Percentiles rank a stretch among this genome's conserved stretches.
phyloP scores from a whole-genome alignment of 64 coral and sea anemone genomes.

The Porites lutea region DNA sequence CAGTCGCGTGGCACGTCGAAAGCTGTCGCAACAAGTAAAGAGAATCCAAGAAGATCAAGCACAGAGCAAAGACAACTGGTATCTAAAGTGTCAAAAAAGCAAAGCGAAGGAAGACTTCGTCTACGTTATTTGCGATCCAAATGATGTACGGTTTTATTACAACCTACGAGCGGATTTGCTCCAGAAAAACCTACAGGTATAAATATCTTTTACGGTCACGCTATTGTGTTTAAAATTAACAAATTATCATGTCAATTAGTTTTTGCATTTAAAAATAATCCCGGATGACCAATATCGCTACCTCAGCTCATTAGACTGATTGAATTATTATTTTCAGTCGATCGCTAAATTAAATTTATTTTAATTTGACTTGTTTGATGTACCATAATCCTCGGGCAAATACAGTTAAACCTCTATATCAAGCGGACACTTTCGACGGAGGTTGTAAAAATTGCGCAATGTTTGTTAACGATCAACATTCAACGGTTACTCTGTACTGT shows the following conservation, averaged over 20 bases:
- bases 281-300: neutral
- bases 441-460: too few species aligned
- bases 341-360: neutral
- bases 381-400: neutral
- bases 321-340: neutral
- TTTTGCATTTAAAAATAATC: neutral
- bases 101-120: slow-evolving; percentile 82
- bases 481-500: too few species aligned
- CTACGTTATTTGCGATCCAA: slow-evolving; percentile 90
- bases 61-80: slow-evolving; percentile 68
- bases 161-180: slow-evolving; percentile 66
- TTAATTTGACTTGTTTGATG: neutral
- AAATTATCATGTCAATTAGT: slow-evolving; percentile 9
- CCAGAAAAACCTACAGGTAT: slow-evolving; percentile 82
- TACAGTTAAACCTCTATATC: neutral
- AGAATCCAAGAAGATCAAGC: slow-evolving; percentile 71
- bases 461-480: too few species aligned
- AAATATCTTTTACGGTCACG: neutral
- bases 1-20: slow-evolving; percentile 75
- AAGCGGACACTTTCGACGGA: too few species aligned
- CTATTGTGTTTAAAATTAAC: slow-evolving; percentile 3
- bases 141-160: slow-evolving; percentile 57
- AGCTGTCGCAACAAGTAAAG: slow-evolving; percentile 81
- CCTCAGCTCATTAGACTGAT: neutral
- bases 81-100: slow-evolving; percentile 67